phyloP scores from a whole-genome alignment of 2,797 vertebrate genomes.

The Pristis pectinata region DNA sequence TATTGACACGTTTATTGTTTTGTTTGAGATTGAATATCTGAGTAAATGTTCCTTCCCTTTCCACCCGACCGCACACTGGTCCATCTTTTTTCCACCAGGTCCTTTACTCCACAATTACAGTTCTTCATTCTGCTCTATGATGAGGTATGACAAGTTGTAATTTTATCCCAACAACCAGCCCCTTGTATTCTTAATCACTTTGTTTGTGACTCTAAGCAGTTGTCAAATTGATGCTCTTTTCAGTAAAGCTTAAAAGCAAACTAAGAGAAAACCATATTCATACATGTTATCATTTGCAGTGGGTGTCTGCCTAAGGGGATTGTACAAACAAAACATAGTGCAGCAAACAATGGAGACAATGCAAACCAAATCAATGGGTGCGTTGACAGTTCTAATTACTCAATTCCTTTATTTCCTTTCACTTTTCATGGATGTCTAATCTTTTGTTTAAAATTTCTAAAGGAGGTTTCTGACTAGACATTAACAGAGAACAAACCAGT shows the following conservation, averaged over 20 bases:
- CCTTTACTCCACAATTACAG: neutral
- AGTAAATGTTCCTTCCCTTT: neutral
- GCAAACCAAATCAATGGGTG: neutral
- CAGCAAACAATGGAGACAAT: neutral
- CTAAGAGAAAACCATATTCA: neutral
- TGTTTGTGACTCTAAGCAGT: neutral
- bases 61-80: neutral
- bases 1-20: neutral
- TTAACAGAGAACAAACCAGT: neutral
- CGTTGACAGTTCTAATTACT: neutral
- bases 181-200: neutral
- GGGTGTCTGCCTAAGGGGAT: neutral
- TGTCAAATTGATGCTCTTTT: neutral
- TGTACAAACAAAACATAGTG: neutral
- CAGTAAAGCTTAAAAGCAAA: neutral
- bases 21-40: neutral
- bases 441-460: neutral
- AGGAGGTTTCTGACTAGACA: neutral
- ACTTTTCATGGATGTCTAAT: neutral
- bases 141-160: neutral
- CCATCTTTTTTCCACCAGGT: neutral
- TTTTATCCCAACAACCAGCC: neutral
- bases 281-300: neutral
- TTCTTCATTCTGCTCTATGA: neutral
- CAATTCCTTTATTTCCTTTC: neutral